Conservation (phyloP, 2,888 invertebrate genomes). For the Cheilosia urbana region DNA sequence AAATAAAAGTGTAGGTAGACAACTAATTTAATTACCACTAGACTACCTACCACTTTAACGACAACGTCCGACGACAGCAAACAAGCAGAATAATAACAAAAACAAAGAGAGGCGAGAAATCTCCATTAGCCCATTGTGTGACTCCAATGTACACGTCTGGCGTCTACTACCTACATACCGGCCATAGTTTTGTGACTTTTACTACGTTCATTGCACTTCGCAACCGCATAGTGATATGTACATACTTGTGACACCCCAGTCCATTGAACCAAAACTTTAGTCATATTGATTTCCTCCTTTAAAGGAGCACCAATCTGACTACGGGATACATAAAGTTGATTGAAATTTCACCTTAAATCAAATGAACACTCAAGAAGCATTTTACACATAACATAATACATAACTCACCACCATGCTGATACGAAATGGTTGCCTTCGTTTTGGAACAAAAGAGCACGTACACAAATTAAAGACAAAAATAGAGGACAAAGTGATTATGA, state of each 20-base stretch:
- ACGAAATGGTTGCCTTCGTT: background rate
- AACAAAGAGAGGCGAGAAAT: constrained; percentile 19
- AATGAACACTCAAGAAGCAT: too few species aligned
- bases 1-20: background rate
- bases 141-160: constrained; percentile 25
- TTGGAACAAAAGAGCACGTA: constrained; percentile 14
- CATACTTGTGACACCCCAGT: constrained; percentile 19
- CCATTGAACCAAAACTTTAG: constrained; percentile 48
- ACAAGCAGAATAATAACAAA: constrained; percentile 32
- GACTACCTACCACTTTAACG: background rate
- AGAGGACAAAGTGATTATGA: constrained; percentile 7
- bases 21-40: constrained; percentile 60
- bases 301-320: background rate
- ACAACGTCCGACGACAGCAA: background rate
- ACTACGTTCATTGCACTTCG: constrained; percentile 47
- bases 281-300: constrained; percentile 27
- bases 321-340: too few species aligned
- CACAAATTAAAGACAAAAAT: constrained; percentile 11
- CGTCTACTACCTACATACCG: constrained; percentile 16
- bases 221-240: background rate
- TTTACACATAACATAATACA: background rate
- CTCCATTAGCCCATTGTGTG: constrained; percentile 37
- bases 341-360: too few species aligned
- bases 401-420: constrained; percentile 1
- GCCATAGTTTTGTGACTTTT: constrained; percentile 51